A percentile compares a stretch with the other conserved stretches of the same genome.
Conservation (phyloP, 2,888 invertebrate genomes). For the Gandaritis pyraliata region DNA sequence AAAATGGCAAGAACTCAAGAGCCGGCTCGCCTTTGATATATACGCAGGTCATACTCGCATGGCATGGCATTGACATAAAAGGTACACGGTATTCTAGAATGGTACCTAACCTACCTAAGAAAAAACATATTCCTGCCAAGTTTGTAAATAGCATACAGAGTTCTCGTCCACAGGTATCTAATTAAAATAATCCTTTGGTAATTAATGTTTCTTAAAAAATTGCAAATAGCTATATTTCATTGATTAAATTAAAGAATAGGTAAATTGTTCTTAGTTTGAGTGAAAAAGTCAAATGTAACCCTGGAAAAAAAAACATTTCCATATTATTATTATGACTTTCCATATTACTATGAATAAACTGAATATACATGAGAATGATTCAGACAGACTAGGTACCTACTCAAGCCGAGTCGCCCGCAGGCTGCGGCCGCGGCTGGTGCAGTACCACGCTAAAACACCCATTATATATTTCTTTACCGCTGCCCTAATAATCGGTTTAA, state of each 20-base stretch:
- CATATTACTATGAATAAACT: constrained; percentile 28
- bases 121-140: too few relatives aligned
- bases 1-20: constrained; percentile 52
- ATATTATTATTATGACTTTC: background rate
- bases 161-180: too few relatives aligned
- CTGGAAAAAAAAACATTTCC: too few relatives aligned
- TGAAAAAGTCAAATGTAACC: too few relatives aligned
- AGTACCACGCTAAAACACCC: constrained; percentile 54
- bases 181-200: too few relatives aligned
- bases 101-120: background rate
- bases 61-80: constrained; percentile 50
- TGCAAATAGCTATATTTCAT: too few relatives aligned
- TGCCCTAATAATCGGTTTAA: constrained; percentile 66
- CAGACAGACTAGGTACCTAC: constrained; percentile 43
- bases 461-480: constrained; percentile 64
- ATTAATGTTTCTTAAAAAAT: too few relatives aligned
- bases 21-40: constrained; percentile 52
- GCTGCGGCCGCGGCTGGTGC: constrained; percentile 43
- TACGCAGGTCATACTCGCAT: constrained; percentile 54
- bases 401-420: constrained; percentile 39
- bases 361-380: constrained; percentile 36
- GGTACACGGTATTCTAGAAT: constrained; percentile 5
- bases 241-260: too few relatives aligned
- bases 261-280: too few relatives aligned
- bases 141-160: too few relatives aligned